Conservation (phyloP, 2,888 invertebrate species). For the Rhodophaea formosa region DNA sequence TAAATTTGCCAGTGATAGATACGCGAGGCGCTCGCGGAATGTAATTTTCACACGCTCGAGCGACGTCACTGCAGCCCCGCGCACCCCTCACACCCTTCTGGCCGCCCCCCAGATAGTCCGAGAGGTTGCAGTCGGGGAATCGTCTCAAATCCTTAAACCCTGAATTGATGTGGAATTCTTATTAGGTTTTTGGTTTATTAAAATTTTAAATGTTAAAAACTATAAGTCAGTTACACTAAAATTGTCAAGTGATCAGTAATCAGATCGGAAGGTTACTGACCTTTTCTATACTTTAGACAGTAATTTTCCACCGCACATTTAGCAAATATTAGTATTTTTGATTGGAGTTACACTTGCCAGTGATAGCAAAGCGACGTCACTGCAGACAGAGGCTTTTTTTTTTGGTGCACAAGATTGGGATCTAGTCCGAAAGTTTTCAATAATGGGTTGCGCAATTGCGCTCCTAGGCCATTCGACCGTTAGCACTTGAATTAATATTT, state of each 20-base stretch:
- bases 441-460: neutral
- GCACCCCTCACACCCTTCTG: constrained; percentile 32
- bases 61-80: constrained; percentile 63
- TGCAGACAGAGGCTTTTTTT: constrained; percentile 43
- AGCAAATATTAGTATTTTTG: too few relatives aligned
- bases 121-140: constrained; percentile 31
- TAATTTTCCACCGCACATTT: too few relatives aligned
- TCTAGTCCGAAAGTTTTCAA: constrained; percentile 31
- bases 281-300: too few relatives aligned
- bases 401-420: constrained; percentile 31
- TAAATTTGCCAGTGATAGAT: constrained; percentile 82
- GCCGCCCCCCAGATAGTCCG: constrained; percentile 34
- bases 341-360: too few relatives aligned
- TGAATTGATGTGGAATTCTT: too few relatives aligned
- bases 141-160: constrained; percentile 6
- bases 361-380: constrained; percentile 72
- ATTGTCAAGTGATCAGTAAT: too few relatives aligned
- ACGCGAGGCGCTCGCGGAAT: constrained; percentile 79
- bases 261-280: too few relatives aligned
- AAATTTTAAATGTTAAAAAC: constrained; percentile 80
- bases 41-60: constrained; percentile 79
- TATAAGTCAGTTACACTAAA: too few relatives aligned
- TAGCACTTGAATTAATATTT: too few relatives aligned
- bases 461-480: too few relatives aligned
- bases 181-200: constrained; percentile 52